Base-by-base conservation (phyloP, 2,888 invertebrate genomes). In the Cataglyphis rosenhaueri region DNA sequence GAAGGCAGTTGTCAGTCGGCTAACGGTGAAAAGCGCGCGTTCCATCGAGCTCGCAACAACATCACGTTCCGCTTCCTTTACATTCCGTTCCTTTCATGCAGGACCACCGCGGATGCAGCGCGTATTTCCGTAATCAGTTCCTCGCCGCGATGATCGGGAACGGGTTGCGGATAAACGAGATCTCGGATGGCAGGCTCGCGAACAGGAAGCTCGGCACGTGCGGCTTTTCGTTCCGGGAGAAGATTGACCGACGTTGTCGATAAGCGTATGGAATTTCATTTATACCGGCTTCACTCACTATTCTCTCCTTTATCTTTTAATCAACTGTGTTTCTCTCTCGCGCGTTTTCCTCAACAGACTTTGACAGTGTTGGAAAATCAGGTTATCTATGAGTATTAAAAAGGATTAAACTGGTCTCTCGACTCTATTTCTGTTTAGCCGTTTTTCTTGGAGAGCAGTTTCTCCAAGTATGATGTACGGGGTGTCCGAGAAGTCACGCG, bases 11-110 rank as follows among this genome's bases (percentile, higher is more conserved):
- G 82, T 70, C 81, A 86, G 84, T 29, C 84, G 86, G 65, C 76
- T 87, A 87, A 87, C 87, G 87, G 87, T 88, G 78, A 59, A 35
- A 41, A 65, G 59, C 82, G 59, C 68, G 25, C 65, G 74, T 84
- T 68, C 83, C 74, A 64, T 35, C 65, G 75, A 41, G 81, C 74
- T 81, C 62, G 65, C 59, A 32, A 74, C 84, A 81, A 75, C 38
- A 3, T 21, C 35, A 83, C 83, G 25, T 10, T 79, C 38, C 75
- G 29, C 25, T 64, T 76, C 75, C 75, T 76, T 81, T 82, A 65
- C 76, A 55, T 55, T 76, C 65, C 62, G 75, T 76, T 66, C 62
- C 71, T 71, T 81, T 82, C 75, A 64, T 65, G 48, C 48, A 18
- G 35, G 12, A 25, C 35, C 75, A 25, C 52, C 21, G 35, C 35